phyloP scores from a whole-genome alignment of 2,797 vertebrate species.

The Phylloscopus collybita region DNA sequence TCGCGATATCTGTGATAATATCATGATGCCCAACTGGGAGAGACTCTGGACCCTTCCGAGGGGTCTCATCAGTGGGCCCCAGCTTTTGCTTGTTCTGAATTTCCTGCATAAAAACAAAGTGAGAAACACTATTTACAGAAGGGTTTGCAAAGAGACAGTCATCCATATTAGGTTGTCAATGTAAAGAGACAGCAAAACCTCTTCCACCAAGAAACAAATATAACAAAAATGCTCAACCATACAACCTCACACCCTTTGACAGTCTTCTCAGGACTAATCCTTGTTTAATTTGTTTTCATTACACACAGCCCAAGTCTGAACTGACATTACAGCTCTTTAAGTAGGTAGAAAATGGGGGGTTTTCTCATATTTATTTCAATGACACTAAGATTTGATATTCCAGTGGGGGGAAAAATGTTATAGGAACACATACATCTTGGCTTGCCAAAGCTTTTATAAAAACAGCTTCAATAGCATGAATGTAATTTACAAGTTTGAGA shows the following conservation, averaged over 20 bases:
- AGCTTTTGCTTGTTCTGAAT: conserved; percentile 97
- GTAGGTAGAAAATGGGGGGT: background rate
- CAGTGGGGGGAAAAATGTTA: fast-evolving
- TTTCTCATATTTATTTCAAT: background rate
- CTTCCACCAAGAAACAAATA: background rate
- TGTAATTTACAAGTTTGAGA: background rate
- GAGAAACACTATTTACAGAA: background rate
- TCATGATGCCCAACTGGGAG: conserved; percentile 96
- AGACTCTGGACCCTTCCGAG: conserved; percentile 91
- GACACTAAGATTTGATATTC: background rate
- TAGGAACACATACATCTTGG: background rate
- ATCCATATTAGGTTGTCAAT: background rate
- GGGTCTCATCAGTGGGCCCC: conserved; percentile 88
- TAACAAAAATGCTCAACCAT: background rate
- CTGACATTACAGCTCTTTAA: background rate
- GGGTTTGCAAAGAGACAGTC: background rate
- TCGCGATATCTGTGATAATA: conserved; percentile 96
- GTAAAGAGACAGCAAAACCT: background rate
- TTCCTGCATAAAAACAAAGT: conserved; percentile 80
- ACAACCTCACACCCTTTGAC: background rate
- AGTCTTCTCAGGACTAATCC: background rate
- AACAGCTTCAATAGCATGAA: background rate
- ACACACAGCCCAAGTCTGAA: background rate
- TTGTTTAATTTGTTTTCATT: background rate
- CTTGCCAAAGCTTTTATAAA: background rate